Base-by-base conservation (phyloP, 2,797 vertebrate genomes). In the Tenualosa ilisha region DNA sequence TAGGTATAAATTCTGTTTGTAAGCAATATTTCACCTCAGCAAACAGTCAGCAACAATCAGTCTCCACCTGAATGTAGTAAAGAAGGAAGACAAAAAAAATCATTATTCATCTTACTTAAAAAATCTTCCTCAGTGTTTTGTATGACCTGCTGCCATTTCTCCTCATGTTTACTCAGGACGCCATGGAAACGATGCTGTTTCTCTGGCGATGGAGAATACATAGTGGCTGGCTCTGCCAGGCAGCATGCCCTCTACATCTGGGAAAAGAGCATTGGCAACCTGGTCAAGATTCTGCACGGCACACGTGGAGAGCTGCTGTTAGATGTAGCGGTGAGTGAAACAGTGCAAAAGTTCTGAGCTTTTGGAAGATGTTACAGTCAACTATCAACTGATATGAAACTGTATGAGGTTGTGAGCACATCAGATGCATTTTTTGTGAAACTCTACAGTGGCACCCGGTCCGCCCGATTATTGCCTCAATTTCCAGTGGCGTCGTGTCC, bases 151-250 rank as follows among this genome's bases (percentile, higher is more conserved):
- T 0, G 46, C 4, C 4, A 5, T 13, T 12, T 37, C 8, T 75
- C n/a, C 51, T 50, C 54, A 46, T 75, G 46, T 22, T 86, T 61
- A 17, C 51, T 1, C 86, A 96, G 96, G 89, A 99, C 98, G 2
- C 98, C 98, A 0, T 99, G 98, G 98, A 99, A 99, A 89, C 98
- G 98, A 59, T 99, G 98, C 88, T 99, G 98, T 88, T 99, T 99
- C 91, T 99, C 98, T 0, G 98, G 98, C 3, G 98, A 99, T 0
- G 98, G 98, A 0, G 98, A 99, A 46, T 99, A 99, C 86, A 99
- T 99, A 0, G 98, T 99, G 86, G 98, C 98, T 0, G 98, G 98
- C 0, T 99, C 98, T 0, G 98, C 98, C 4, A 92, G 97, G 9
- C 98, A 99, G 89, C 98, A 99, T 0, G 98, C 98, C 0, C 95